Evolutionary conservation across 1,140 invertebrate species (phyloP), one percentile per base, ranked within the genome.

Genomic region (Micrasema minimum): DNA sequence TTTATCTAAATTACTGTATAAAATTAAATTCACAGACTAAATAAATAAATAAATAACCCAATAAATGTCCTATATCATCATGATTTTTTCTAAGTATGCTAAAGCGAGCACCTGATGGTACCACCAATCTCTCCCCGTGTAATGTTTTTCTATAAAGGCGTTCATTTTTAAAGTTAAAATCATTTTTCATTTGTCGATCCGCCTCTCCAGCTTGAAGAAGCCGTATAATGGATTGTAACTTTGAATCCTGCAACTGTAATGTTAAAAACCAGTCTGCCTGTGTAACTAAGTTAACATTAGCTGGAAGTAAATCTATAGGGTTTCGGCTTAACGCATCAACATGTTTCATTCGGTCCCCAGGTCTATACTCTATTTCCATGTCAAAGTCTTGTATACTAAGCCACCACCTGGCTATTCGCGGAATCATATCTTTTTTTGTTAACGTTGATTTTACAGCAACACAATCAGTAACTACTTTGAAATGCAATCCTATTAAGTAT

Each of bases 291-390:
- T 75, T 76, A 79, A 45, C 26, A 35, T 66, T 50, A 9, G 59
- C 41, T 37, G 41, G 20, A 11, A 45, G 37, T 2, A 26, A 46
- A 11, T 22, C 61, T 14, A 65, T 18, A 1, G 77, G 77, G 55
- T 79, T 74, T 1, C 78, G 53, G 51, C 80, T 82, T 6, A 82
- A 66, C 0, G 79, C 79, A 75, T 84, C 79, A 0, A 76, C 79
- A 61, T 81, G 79, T 14, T 46, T 51, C 78, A 80, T 80, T 22
- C 71, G 75, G 23, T 22, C 16, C 5, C 79, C 77, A 4, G 77
- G 48, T 1, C 77, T 12, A 57, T 81, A 76, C 57, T 78, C 76
- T 10, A 79, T 77, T 0, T 22, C 14, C 48, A 74, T 81, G 61
- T 77, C 64, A 57, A 55, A 80, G 55, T 80, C 79, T 64, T 77